Evolutionary conservation across 2,113 vertebrate genomes (phyloP).

Genomic region (Vidua chalybeata): DNA sequence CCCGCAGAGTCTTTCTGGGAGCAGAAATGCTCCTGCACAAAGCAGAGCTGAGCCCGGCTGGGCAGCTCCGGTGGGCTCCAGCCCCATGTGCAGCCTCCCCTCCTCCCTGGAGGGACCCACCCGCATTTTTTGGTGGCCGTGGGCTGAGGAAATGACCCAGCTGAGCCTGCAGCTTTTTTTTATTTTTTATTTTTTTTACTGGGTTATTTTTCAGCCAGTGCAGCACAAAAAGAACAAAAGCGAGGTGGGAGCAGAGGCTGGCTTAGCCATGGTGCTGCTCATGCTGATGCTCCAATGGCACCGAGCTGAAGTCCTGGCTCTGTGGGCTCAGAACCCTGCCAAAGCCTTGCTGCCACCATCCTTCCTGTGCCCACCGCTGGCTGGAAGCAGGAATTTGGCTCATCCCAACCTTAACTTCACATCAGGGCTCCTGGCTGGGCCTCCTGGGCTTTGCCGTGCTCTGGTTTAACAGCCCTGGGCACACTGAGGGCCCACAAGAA

Average conservation of each 20-base stretch:
- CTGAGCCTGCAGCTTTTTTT: background rate
- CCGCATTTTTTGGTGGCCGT: background rate
- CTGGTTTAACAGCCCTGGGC: background rate
- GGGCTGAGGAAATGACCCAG: background rate
- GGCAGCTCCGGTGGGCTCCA: background rate
- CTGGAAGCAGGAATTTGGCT: background rate
- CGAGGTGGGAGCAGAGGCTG: background rate
- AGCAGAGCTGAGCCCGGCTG: rapidly evolving
- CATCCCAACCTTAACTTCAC: background rate
- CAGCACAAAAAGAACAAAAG: background rate
- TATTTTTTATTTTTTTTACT: too few species aligned
- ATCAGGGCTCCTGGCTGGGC: background rate
- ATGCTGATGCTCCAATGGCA: background rate
- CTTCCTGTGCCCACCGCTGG: background rate
- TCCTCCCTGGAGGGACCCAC: background rate
- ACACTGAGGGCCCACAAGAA: background rate
- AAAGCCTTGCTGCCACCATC: too few species aligned
- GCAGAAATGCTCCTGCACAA: background rate
- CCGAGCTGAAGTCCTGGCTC: rapidly evolving
- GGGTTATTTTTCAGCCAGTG: background rate
- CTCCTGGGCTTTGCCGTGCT: background rate
- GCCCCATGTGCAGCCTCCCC: rapidly evolving
- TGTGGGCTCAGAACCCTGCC: rapidly evolving
- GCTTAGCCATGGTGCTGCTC: rapidly evolving
- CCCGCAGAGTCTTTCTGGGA: background rate